Base-by-base conservation (phyloP, 2,888 invertebrate genomes). In the Autographa gamma region DNA sequence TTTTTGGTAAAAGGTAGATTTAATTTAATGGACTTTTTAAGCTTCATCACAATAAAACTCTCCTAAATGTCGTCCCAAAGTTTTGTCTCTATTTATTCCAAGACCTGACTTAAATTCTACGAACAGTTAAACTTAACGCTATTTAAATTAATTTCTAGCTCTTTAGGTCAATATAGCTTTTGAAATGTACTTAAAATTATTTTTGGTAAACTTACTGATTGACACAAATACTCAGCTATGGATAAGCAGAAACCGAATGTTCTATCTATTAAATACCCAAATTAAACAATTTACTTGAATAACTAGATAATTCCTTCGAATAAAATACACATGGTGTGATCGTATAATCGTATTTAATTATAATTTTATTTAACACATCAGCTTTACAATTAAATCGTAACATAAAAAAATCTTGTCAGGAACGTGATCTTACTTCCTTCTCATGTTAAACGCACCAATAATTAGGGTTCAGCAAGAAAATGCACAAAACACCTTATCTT, bases 21-120 rank as follows among this genome's bases (percentile, higher is more conserved):
- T 54, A 63, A 56, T 60, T 74, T 48, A 60, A 60, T 63, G 31
- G 31, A 58, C 38, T 66, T 63, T 54, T 58, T 43, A 59, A 72
- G 32, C 64, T 61, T 43, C 34, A 34, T 32, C 19, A 61, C 52
- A 32, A 34, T 62, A 62, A 73, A 73, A 68, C 59, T 54, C n/a
- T 25, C 43, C 54, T 60, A n/a, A 64, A 59, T 18, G 60, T 61
- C 32, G 25, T 9, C 7, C 41, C 32, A 52, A 58, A 60, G 16
- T 56, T 60, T 59, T 19, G 34, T 58, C n/a, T 71, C 5, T 60
- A 43, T 59, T 56, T 63, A 64, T 32, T 54, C 31, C 32, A 19
- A 61, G 38, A 32, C 38, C n/a, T 16, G 34, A 13, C 18, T 52
- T 16, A 25, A 54, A 60, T 31, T 54, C 54, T 67, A 31, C 19